phyloP scores from a whole-genome alignment of 2,113 vertebrate genomes.

The Forbesichthys agassizii region DNA sequence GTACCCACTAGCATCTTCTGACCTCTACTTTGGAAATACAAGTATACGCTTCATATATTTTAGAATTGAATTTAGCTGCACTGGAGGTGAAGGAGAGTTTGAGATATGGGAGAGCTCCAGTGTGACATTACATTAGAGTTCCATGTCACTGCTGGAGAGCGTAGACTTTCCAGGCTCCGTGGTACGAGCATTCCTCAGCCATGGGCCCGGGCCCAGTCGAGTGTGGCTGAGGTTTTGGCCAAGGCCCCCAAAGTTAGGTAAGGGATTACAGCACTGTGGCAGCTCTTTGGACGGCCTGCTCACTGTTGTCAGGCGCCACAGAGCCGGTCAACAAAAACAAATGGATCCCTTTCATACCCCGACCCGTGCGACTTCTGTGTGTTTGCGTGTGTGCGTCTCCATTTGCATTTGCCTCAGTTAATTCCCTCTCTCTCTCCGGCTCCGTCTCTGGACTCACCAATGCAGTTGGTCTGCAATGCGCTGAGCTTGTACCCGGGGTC shows the following conservation, averaged over 20 bases:
- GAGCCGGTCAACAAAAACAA: slow-evolving; percentile 58
- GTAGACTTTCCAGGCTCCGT: slow-evolving; percentile 31
- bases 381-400: slow-evolving; percentile 13
- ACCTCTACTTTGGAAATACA: too few species aligned
- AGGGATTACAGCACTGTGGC: slow-evolving; percentile 52
- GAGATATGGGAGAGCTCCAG: background rate
- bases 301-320: slow-evolving; percentile 58
- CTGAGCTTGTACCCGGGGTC: slow-evolving; percentile 76
- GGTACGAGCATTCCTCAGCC: slow-evolving; percentile 33
- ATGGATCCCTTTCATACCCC: slow-evolving; percentile 47
- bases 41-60: too few species aligned
- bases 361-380: slow-evolving; percentile 22
- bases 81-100: too few species aligned
- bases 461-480: slow-evolving; percentile 76
- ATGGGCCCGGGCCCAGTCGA: slow-evolving; percentile 35
- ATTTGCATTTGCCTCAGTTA: background rate
- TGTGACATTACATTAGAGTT: slow-evolving; percentile 12
- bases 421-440: background rate
- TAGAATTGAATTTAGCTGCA: too few species aligned
- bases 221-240: slow-evolving; percentile 32
- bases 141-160: slow-evolving; percentile 19
- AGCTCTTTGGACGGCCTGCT: slow-evolving; percentile 49
- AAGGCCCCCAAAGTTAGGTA: slow-evolving; percentile 41
- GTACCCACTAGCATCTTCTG: too few species aligned
- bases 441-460: slow-evolving; percentile 64